Percentiles rank a stretch among this genome's conserved stretches.
phyloP scores from a whole-genome alignment of 2,888 invertebrate species.

The Tortrix viridana region DNA sequence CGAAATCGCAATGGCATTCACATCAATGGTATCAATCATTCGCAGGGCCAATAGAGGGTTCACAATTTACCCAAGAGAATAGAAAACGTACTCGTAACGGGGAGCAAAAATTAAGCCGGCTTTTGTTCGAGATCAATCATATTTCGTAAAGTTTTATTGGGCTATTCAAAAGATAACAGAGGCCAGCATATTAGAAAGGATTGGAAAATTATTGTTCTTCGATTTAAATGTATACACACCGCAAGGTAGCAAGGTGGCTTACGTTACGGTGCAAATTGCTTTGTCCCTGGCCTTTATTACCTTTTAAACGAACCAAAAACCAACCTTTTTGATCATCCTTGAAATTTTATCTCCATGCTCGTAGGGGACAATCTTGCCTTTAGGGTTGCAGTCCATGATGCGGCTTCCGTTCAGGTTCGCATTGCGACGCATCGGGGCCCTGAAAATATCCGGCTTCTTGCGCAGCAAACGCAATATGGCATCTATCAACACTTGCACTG shows the following conservation, averaged over 20 bases:
- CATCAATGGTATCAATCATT: conserved; percentile 62
- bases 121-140: conserved; percentile 12
- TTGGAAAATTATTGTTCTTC: background rate
- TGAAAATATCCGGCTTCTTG: conserved; percentile 91
- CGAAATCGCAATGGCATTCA: conserved; percentile 55
- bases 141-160: background rate
- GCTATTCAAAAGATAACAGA: background rate
- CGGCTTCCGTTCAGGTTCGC: conserved; percentile 85
- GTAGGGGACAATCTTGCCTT: conserved; percentile 90
- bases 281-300: background rate
- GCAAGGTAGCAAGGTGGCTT: background rate
- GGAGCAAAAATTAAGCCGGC: conserved; percentile 19
- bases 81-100: conserved; percentile 29
- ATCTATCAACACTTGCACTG: conserved; percentile 93
- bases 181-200: background rate
- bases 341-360: conserved; percentile 95
- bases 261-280: background rate
- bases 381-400: conserved; percentile 92
- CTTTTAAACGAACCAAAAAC: background rate
- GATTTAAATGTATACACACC: background rate
- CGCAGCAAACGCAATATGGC: conserved; percentile 93
- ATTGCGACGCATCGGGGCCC: conserved; percentile 80
- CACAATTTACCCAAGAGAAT: conserved; percentile 48
- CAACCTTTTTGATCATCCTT: conserved; percentile 90
- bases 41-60: conserved; percentile 59